phyloP scores from a whole-genome alignment of 2,888 invertebrate species.

The Diplazon laetatorius region DNA sequence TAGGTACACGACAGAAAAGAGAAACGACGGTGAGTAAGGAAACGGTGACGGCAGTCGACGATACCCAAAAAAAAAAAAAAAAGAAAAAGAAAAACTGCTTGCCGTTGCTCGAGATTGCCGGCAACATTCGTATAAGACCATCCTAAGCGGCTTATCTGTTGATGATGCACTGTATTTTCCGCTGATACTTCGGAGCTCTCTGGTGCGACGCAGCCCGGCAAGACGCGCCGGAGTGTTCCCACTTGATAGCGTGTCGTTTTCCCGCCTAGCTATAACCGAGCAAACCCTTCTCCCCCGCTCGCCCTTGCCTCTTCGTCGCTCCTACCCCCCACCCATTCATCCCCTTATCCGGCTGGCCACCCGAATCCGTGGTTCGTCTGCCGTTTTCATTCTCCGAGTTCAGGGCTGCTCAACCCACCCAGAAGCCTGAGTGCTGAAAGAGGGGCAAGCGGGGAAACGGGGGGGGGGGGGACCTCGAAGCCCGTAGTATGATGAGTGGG shows the following conservation, averaged over 20 bases:
- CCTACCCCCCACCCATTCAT: background rate
- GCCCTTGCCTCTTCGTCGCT: too few species aligned
- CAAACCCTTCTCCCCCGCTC: slow-evolving; percentile 21
- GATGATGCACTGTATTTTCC: slow-evolving; percentile 80
- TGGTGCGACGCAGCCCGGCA: slow-evolving; percentile 36
- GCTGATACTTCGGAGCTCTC: slow-evolving; percentile 67
- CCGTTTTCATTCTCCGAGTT: slow-evolving; percentile 29
- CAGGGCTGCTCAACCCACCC: slow-evolving; percentile 18
- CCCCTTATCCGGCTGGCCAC: slow-evolving; percentile 59
- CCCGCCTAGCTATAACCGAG: slow-evolving; percentile 60
- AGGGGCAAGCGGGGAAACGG: too few species aligned
- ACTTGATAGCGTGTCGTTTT: slow-evolving; percentile 78
- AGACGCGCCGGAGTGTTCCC: slow-evolving; percentile 74
- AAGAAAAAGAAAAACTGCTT: slow-evolving; percentile 50
- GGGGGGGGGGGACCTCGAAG: slow-evolving; percentile 2
- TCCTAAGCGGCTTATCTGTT: slow-evolving; percentile 80
- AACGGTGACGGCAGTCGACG: slow-evolving; percentile 28
- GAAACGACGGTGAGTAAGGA: slow-evolving; percentile 14
- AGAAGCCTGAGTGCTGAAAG: too few species aligned
- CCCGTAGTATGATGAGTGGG: slow-evolving; percentile 2
- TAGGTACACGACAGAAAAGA: background rate
- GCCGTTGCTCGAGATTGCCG: slow-evolving; percentile 63
- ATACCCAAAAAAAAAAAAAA: slow-evolving; percentile 39
- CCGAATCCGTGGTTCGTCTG: slow-evolving; percentile 49
- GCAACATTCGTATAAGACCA: slow-evolving; percentile 74